Evolutionary conservation across 2,797 vertebrate species (phyloP).

Genomic region (Anguilla anguilla): DNA sequence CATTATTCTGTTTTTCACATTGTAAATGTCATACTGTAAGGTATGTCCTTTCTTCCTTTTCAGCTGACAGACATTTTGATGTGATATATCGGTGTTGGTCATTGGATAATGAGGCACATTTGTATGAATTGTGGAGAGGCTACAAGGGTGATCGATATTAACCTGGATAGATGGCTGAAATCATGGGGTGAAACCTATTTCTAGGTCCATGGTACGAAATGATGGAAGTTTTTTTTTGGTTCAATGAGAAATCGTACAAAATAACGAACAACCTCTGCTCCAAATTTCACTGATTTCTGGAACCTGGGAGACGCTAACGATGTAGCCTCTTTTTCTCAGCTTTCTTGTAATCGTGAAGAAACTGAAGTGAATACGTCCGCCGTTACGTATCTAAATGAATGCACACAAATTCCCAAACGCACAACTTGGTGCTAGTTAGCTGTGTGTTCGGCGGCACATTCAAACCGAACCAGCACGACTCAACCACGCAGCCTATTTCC

Average conservation of each 20-base stretch:
- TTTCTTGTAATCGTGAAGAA: background rate
- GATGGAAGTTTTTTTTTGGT: background rate
- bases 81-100: constrained; percentile 62
- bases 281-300: background rate
- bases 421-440: background rate
- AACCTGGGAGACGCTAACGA: background rate
- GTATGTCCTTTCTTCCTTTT: constrained; percentile 62
- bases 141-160: constrained; percentile 66
- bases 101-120: constrained; percentile 60
- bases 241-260: constrained; percentile 8
- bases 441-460: background rate
- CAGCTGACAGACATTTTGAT: constrained; percentile 59
- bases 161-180: constrained; percentile 53
- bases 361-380: background rate
- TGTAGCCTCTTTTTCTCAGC: background rate
- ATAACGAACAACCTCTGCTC: constrained; percentile 3
- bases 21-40: constrained; percentile 50
- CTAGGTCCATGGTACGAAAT: background rate
- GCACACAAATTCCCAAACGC: background rate
- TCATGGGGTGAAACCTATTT: constrained; percentile 27
- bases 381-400: background rate
- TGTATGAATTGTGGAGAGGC: constrained; percentile 57
- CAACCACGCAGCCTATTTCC: background rate
- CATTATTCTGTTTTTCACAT: constrained; percentile 35
- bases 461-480: background rate